Conservation (phyloP, 2,888 invertebrate genomes). For the Ganaspis brasiliensis region DNA sequence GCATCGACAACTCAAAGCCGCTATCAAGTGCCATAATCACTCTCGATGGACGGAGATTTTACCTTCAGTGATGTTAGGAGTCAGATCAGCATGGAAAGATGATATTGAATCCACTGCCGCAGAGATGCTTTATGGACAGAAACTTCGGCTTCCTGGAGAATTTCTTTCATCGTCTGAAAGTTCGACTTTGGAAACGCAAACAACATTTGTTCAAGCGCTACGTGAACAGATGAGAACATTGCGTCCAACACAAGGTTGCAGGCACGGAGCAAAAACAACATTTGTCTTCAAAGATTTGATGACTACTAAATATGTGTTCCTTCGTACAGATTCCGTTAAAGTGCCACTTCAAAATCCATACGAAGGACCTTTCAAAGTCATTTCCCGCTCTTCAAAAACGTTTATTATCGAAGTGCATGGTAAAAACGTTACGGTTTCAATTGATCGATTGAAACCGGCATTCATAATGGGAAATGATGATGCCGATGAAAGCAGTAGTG, state of each 20-base stretch:
- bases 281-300: background rate
- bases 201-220: too few relatives aligned
- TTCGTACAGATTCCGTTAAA: background rate
- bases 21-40: conserved; percentile 37
- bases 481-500: too few relatives aligned
- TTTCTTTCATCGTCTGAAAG: conserved; percentile 52
- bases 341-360: background rate
- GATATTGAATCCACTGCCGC: conserved; percentile 66
- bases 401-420: background rate
- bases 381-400: background rate
- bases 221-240: too few relatives aligned
- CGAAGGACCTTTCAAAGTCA: background rate
- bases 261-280: background rate
- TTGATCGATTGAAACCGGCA: background rate
- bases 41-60: conserved; percentile 53
- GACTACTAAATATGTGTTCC: background rate
- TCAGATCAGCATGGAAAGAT: conserved; percentile 64
- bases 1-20: conserved; percentile 45
- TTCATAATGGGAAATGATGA: too few relatives aligned
- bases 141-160: conserved; percentile 64
- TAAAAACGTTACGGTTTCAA: background rate
- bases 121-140: conserved; percentile 64
- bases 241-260: too few relatives aligned
- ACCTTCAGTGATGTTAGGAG: conserved; percentile 63
- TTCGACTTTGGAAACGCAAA: too few relatives aligned